Conservation (phyloP, 2,888 invertebrate species). For the Pristionchus entomophagus region DNA sequence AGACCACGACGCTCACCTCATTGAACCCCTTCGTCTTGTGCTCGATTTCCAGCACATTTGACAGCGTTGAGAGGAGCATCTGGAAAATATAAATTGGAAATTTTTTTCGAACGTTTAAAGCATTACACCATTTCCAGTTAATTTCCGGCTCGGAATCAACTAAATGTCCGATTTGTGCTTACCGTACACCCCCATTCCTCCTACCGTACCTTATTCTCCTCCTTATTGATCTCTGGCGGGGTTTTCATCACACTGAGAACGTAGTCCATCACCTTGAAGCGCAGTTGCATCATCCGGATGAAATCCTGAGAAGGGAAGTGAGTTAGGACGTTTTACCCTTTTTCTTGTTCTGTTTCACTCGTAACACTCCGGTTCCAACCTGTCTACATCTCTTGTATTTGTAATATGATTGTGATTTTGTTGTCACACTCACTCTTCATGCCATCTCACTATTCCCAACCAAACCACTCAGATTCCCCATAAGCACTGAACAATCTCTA, state of each 20-base stretch:
- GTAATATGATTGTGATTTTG: too few species aligned
- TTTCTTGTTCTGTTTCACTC: not conserved
- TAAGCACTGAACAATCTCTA: not conserved
- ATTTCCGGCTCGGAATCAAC: too few species aligned
- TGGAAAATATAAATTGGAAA: constrained; percentile 29
- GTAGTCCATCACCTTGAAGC: constrained; percentile 72
- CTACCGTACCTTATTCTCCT: constrained; percentile 33
- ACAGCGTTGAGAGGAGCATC: constrained; percentile 47
- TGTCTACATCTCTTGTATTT: not conserved
- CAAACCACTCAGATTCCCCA: not conserved
- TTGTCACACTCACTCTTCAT: too few species aligned
- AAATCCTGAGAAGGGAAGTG: constrained; percentile 54
- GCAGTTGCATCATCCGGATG: constrained; percentile 60
- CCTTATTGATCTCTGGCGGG: constrained; percentile 49
- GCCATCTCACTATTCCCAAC: too few species aligned
- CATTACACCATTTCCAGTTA: too few species aligned
- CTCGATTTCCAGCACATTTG: constrained; percentile 47
- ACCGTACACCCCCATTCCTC: not conserved
- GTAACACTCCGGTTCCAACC: not conserved
- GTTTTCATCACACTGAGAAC: constrained; percentile 64
- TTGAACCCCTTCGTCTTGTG: constrained; percentile 50
- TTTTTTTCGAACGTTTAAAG: not conserved
- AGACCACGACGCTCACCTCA: constrained; percentile 39
- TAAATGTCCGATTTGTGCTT: not conserved
- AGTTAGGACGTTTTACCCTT: too few species aligned